Conservation (phyloP, 2,797 vertebrate genomes). For the Amphiprion clarkii region DNA sequence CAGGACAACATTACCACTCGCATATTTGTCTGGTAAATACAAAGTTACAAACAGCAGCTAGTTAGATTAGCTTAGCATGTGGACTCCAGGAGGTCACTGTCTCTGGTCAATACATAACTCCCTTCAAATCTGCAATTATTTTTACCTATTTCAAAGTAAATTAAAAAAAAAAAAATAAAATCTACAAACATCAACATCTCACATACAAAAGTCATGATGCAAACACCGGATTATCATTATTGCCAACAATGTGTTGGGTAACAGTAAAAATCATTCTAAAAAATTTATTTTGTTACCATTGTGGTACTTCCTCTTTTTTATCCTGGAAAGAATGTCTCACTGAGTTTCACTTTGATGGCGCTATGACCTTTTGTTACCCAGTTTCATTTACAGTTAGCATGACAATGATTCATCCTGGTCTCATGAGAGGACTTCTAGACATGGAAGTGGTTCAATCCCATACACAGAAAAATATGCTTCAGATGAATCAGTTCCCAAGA, state of each 20-base stretch:
- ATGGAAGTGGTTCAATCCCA: slow-evolving; percentile 5
- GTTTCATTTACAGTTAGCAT: neutral
- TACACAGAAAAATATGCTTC: neutral
- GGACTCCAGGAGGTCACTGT: neutral
- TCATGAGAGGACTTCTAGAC: neutral
- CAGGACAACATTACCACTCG: neutral
- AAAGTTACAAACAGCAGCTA: neutral
- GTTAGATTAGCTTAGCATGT: neutral
- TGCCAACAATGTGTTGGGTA: slow-evolving; percentile 1
- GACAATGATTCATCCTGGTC: slow-evolving; percentile 14
- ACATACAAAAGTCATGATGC: too few relatives aligned
- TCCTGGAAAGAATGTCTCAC: neutral
- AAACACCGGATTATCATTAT: neutral
- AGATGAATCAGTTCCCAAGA: neutral
- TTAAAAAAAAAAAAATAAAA: fast-evolving
- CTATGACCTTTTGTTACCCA: too few relatives aligned
- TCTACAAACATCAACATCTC: too few relatives aligned
- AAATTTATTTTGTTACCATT: neutral
- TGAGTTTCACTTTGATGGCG: slow-evolving; percentile 32
- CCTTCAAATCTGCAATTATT: neutral
- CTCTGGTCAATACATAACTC: neutral
- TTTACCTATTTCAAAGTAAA: neutral
- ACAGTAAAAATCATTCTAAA: neutral
- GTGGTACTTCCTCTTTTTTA: slow-evolving; percentile 16
- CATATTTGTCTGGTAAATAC: neutral